Percentiles rank a stretch among this genome's conserved stretches.
Evolutionary conservation across 2,888 invertebrate genomes (phyloP).

Genomic region (Diadegma fenestrale): DNA sequence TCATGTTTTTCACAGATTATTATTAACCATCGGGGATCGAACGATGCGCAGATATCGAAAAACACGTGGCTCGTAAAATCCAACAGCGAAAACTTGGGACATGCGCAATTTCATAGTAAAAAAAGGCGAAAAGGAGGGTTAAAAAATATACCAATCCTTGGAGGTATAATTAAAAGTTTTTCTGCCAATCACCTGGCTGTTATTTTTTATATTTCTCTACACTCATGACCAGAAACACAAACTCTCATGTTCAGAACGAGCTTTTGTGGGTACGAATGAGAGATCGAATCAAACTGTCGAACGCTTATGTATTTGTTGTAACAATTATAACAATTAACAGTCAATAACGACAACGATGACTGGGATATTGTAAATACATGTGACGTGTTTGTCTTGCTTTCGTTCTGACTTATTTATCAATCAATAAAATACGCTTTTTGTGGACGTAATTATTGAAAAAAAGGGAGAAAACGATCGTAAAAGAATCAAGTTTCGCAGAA

Average conservation of each 20-base stretch:
- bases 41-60: constrained; percentile 20
- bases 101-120: neutral
- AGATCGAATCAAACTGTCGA: constrained; percentile 18
- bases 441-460: neutral
- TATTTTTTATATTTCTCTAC: neutral
- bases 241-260: neutral
- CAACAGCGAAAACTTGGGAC: constrained; percentile 10
- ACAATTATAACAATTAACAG: constrained; percentile 12
- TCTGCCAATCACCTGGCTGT: neutral
- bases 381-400: constrained; percentile 19
- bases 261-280: constrained; percentile 32
- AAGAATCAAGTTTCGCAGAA: neutral
- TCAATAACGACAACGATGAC: neutral
- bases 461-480: neutral
- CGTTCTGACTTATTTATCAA: constrained; percentile 14
- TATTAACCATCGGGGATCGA: constrained; percentile 21
- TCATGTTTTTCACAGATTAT: constrained; percentile 42
- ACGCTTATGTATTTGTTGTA: constrained; percentile 17
- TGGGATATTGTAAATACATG: constrained; percentile 26
- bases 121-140: neutral
- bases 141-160: constrained; percentile 33
- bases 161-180: constrained; percentile 35
- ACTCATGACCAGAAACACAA: neutral
- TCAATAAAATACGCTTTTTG: constrained; percentile 24
- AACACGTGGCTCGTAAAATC: constrained; percentile 41